Evolutionary conservation across 1,140 invertebrate species (phyloP), one percentile per base, ranked within the genome.

Genomic region (Euwallacea fornicatus): DNA sequence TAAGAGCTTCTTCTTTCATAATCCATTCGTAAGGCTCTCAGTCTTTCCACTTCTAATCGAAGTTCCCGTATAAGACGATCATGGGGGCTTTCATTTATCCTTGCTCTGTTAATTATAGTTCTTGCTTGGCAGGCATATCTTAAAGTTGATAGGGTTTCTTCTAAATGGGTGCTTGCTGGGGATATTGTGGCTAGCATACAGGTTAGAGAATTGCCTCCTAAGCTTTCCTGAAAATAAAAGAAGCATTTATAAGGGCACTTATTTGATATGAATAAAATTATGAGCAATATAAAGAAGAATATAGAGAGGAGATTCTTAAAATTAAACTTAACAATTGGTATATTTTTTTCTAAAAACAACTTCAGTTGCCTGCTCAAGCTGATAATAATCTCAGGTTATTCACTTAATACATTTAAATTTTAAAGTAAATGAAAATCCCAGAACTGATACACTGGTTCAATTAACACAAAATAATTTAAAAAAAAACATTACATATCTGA

Each of bases 81-180:
- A 74, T 91, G 89, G 0, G 91, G 90, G 81, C 92, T 90, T 82
- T 93, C 91, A 78, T 93, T 93, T 64, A 93, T 86, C 72, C 88
- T 85, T 11, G 91, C 88, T 63, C 88, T 86, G 81, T 94, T 94
- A 68, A 93, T 87, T 71, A 97, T 98, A 66, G 92, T 91, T 77
- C 96, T 89, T 0, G 95, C 95, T 78, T 93, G 89, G 78, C 91
- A 92, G 7, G 92, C 93, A 78, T 95, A 96, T 11, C 95, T 85
- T 44, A 96, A 84, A 0, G 95, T 96, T 0, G 93, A 91, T 21
- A 96, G 85, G 9, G 89, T 92, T 79, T 93, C 91, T 66, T 96
- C 94, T 15, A 91, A 80, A 82, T 95, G 90, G 50, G 86, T 82
- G 75, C 87, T 90, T 9, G 91, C 88, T 8, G 94, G 93, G 56